A percentile compares a stretch with the other conserved stretches of the same genome.
These are phyloP conservation scores for Dasyurus viverrinus DNA, from an alignment of 2,113 vertebrate genomes.

Conservation along the genomic window DNA sequence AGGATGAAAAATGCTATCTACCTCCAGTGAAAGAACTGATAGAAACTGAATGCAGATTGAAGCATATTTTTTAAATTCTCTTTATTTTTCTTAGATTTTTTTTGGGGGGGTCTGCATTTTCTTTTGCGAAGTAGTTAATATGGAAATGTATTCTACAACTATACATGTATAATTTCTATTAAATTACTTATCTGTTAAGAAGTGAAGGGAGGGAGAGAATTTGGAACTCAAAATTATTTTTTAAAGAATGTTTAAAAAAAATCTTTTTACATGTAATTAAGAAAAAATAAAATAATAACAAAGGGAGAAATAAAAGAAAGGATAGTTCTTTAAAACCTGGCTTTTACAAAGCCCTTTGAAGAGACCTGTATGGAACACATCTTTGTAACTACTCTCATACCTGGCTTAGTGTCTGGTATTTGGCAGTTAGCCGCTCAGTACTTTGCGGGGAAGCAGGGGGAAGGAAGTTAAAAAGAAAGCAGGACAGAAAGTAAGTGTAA, in stretches of 20 bases:
- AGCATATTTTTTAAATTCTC: background rate
- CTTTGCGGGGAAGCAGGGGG: background rate
- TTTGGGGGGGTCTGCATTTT: background rate
- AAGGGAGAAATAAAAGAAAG: background rate
- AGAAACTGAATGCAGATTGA: background rate
- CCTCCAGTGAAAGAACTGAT: background rate
- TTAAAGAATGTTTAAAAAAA: background rate
- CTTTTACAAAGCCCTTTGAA: constrained; percentile 5
- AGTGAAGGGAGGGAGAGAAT: background rate
- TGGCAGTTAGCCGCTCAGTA: background rate
- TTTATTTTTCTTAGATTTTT: background rate
- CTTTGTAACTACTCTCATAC: background rate
- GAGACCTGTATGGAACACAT: background rate
- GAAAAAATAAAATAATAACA: background rate
- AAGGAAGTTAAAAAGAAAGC: background rate
- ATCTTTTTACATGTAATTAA: background rate
- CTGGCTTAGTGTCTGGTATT: background rate
- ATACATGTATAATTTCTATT: background rate
- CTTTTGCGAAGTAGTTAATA: background rate
- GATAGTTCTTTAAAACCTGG: constrained; percentile 19
- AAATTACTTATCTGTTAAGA: background rate
- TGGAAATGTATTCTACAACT: background rate
- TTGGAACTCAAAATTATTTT: background rate
- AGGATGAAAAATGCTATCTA: no score
- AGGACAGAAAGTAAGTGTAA: background rate